Base-by-base conservation (phyloP, 1,140 invertebrate genomes). In the Calycopis cecrops region DNA sequence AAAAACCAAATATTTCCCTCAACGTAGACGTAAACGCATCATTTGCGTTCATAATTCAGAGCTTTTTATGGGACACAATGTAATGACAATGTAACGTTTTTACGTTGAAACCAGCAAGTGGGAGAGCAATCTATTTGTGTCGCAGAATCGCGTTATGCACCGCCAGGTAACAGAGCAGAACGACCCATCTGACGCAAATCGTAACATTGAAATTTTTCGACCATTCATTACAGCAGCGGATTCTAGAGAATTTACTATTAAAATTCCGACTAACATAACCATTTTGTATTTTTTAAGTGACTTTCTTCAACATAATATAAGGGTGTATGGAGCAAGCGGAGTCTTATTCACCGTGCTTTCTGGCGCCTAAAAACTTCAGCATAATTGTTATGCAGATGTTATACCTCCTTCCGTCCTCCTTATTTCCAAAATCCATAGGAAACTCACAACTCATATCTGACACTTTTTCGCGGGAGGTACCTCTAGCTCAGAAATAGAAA, bases 161-260 rank as follows among this genome's bases (percentile, higher is more conserved):
- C 17, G 40, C 40, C 40, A 44, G 40, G 40, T 17, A 44, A 44
- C 40, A 6, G 21, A 37, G 35, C 35, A 44, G 40, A 44, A 17
- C 17, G 40, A 44, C 12, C 40, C 9, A 16, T 44, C 16, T 44
- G 16, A 44, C 40, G 40, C 40, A 44, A 44, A 44, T 17, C 40
- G 40, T 44, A 44, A 44, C 40, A 44, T 18, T 44, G 40, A 44
- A 44, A 44, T 44, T 16, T 44, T 44, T 44, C n/a, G 14, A 44
- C 9, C 40, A 16, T 14, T 16, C 14, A 44, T 16, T 16, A 12
- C n/a, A 14, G 38, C 8, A 40, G 12, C 38, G 4, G 4, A 12
- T 14, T 37, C 35, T n/a, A 37, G 9, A 37, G 35, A 10, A 37
- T 37, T 9, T 2, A 37, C 35, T 37, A 37, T 37, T 6, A 4